Evolutionary conservation across 2,888 invertebrate species (phyloP), one percentile per base, ranked within the genome.

Genomic region (Homarus gammarus): DNA sequence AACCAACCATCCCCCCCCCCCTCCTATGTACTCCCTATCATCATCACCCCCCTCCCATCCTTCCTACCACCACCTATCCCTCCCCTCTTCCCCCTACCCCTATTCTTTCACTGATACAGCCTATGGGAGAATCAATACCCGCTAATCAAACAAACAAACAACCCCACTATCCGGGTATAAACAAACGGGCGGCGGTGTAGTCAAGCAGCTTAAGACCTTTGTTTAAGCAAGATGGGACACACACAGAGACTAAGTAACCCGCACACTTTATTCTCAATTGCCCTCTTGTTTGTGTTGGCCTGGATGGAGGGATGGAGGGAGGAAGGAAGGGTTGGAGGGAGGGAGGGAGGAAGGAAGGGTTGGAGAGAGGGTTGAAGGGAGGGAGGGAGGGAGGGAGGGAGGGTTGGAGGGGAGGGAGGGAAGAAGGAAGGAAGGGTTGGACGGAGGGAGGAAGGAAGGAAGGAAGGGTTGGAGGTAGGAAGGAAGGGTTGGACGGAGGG

Each of bases 181-280:
- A 22, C n/a, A 27, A 49, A 27, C 18, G 22, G 61, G 56, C 36
- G 6, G 6, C 40, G 36, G 73, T 10, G 12, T 15, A 44, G 44
- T 81, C 64, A 81, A 81, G 40, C 81, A 81, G 81, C 81, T 81
- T 38, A 81, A 40, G 61, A 15, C 36, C 33, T 33, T 81, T 81
- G 81, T 81, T 81, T 81, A 81, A 61, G 81, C 22, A 56, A 56
- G 51, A 12, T 56, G 33, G 33, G 31, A 78, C 78, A 78, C n/a
- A n/a, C n/a, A 22, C 31, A n/a, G n/a, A 81, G 36, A 64, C 36
- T 64, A 64, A 64, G 36, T 49, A 81, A 64, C 40, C 61, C 64
- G n/a, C 3, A 18, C 64, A 56, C 81, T 81, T 64, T 64, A 61
- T 81, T 64, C n/a, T 10, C 81, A 56, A 49, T 51, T 49, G 33